Evolutionary conservation across 2,113 vertebrate genomes (phyloP).

Genomic region (Pseudopipra pipra): DNA sequence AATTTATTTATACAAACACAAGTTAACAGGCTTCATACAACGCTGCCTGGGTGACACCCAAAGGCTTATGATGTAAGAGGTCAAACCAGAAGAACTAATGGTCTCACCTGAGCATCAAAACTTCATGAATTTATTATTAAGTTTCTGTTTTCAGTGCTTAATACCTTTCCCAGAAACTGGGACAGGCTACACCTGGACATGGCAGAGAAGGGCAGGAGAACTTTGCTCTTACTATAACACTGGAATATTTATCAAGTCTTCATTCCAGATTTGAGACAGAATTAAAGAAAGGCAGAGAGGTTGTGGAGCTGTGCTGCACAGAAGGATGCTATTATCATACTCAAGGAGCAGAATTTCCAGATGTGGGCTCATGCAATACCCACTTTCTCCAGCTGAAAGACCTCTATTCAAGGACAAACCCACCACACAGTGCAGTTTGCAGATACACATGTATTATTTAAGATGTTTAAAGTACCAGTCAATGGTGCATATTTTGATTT

Average conservation of each 20-base stretch:
- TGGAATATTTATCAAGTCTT: neutral
- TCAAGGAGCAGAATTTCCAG: neutral
- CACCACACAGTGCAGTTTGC: neutral
- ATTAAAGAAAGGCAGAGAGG: neutral
- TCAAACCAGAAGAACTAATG: neutral
- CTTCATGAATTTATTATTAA: neutral
- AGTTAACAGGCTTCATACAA: neutral
- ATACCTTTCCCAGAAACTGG: neutral
- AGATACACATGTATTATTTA: neutral
- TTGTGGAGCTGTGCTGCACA: neutral
- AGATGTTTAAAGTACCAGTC: neutral
- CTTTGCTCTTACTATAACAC: neutral
- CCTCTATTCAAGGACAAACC: neutral
- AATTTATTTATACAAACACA: neutral
- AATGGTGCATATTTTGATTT: neutral
- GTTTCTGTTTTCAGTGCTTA: neutral
- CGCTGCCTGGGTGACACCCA: neutral
- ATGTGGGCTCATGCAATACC: fast-evolving
- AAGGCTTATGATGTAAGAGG: neutral
- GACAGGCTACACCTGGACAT: neutral
- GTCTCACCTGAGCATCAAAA: neutral
- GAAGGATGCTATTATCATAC: neutral
- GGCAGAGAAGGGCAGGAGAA: neutral
- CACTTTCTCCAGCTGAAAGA: neutral
- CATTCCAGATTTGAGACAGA: neutral